These are phyloP conservation scores for Peromyscus californicus DNA, from an alignment of 2,113 vertebrate genomes.

Conservation along the genomic window DNA sequence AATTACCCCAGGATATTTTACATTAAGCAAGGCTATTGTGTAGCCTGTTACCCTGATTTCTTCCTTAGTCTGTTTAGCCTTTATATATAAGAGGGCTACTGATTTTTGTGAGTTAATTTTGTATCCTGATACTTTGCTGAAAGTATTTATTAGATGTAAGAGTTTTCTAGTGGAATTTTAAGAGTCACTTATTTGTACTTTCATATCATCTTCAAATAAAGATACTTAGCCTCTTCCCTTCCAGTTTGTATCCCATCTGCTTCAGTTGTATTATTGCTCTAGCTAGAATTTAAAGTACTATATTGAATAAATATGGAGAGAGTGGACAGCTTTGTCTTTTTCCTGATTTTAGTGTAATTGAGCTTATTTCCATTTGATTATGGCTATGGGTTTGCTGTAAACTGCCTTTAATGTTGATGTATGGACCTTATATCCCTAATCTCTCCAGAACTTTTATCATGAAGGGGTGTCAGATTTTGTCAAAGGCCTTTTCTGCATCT, in stretches of 20 bases:
- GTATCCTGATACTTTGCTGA: not conserved
- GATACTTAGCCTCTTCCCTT: too few species aligned
- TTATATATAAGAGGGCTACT: not conserved
- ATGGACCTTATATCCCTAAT: not conserved
- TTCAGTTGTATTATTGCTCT: not conserved
- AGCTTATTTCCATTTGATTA: not conserved
- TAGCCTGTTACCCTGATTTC: not conserved
- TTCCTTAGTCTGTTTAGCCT: not conserved
- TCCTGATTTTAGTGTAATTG: not conserved
- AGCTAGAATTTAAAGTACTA: not conserved
- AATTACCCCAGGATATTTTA: not conserved
- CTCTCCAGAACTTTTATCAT: not conserved
- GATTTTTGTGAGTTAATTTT: not conserved
- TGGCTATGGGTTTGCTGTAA: not conserved
- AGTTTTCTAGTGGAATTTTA: not conserved
- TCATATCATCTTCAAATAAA: not conserved
- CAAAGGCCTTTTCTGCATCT: not conserved
- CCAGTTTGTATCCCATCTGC: too few species aligned
- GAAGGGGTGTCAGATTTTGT: not conserved
- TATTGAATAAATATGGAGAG: not conserved
- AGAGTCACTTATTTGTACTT: not conserved
- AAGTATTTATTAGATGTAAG: not conserved
- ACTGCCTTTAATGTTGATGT: not conserved
- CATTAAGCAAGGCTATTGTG: not conserved
- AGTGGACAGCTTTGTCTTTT: not conserved